Evolutionary conservation across 2,797 vertebrate genomes (phyloP).

Genomic region (Cephalopachus bancanus): DNA sequence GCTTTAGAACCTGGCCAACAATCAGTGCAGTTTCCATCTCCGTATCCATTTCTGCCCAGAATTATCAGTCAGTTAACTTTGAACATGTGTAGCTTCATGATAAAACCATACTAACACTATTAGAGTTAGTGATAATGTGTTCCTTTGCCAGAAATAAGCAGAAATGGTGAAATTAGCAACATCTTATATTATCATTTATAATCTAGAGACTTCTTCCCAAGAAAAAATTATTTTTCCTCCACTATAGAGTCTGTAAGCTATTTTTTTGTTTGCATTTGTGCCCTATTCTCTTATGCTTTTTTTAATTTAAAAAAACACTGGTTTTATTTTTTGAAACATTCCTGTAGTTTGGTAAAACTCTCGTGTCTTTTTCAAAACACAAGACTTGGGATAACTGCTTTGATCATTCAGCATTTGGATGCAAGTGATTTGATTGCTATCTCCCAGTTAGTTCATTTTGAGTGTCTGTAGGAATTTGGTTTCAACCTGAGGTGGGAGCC

Average conservation of each 20-base stretch:
- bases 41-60: conserved; percentile 60
- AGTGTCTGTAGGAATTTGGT: conserved; percentile 1
- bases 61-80: conserved; percentile 18
- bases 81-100: not conserved
- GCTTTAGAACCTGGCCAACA: conserved; percentile 19
- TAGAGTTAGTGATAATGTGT: not conserved
- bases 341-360: not conserved
- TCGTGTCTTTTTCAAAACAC: conserved; percentile 40
- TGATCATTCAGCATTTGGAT: conserved; percentile 29
- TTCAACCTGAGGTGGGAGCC: conserved; percentile 51
- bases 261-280: conserved; percentile 32
- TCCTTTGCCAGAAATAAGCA: conserved; percentile 66
- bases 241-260: not conserved
- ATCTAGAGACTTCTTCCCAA: conserved; percentile 39
- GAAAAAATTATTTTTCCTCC: conserved; percentile 42
- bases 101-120: not conserved
- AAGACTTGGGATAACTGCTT: conserved; percentile 2
- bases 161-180: not conserved
- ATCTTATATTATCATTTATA: conserved; percentile 24
- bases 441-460: conserved; percentile 20
- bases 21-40: conserved; percentile 56
- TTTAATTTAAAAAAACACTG: not conserved
- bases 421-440: conserved; percentile 16
- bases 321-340: conserved; percentile 49
- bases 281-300: not conserved